Percentiles rank a stretch among this genome's conserved stretches.
These are phyloP conservation scores for Pseudolaguvia tuberculata DNA, from an alignment of 2,113 vertebrate genomes.

Conservation along the genomic window DNA sequence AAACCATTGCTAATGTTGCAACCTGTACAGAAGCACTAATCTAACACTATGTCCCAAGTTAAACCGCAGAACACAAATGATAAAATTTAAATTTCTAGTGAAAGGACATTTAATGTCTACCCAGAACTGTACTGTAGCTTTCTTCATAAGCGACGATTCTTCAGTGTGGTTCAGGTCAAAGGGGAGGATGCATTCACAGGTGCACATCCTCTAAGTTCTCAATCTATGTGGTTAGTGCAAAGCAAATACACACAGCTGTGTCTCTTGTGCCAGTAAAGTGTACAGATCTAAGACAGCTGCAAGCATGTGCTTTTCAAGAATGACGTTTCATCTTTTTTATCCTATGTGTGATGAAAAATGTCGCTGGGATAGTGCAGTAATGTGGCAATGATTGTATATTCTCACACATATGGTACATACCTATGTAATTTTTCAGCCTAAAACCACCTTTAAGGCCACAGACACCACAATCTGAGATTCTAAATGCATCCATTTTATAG, in stretches of 20 bases:
- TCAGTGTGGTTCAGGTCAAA: conserved; percentile 41
- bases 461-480: background rate
- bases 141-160: conserved; percentile 28
- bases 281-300: conserved; percentile 25
- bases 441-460: conserved; percentile 19
- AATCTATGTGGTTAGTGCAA: conserved; percentile 36
- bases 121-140: background rate
- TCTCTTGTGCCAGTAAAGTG: conserved; percentile 8
- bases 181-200: conserved; percentile 31
- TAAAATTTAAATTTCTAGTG: background rate
- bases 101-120: background rate
- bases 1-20: background rate
- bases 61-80: background rate
- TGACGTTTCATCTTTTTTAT: background rate
- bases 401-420: background rate
- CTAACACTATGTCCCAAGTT: background rate
- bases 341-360: background rate
- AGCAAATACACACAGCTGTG: conserved; percentile 39
- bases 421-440: background rate
- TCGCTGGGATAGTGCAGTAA: background rate
- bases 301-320: background rate
- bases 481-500: background rate
- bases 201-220: conserved; percentile 48
- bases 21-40: background rate
- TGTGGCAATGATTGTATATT: conserved; percentile 11